A percentile compares a stretch with the other conserved stretches of the same genome.
Conservation (phyloP, 2,113 vertebrate species). For the Porphyrio hochstetteri region DNA sequence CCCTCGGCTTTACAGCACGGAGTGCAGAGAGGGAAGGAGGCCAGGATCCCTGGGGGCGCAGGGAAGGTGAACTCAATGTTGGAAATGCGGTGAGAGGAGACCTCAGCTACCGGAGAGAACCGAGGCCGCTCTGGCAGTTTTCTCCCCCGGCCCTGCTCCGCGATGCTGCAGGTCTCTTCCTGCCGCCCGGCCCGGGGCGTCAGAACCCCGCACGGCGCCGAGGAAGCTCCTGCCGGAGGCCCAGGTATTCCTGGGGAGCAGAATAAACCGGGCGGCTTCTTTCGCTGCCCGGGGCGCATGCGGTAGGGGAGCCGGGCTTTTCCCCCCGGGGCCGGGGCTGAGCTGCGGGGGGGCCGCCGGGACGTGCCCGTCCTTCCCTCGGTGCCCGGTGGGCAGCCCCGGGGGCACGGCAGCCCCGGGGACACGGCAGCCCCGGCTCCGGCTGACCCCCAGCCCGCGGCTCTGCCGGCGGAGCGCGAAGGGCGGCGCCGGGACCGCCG, state of each 20-base stretch:
- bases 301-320: accelerated
- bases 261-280: neutral
- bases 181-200: accelerated
- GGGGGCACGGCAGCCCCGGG: neutral
- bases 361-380: accelerated
- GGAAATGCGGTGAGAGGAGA: accelerated
- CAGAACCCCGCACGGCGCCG: neutral
- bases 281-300: accelerated
- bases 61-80: accelerated
- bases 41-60: accelerated
- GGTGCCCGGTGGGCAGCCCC: neutral
- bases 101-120: accelerated
- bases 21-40: accelerated
- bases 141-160: neutral
- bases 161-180: accelerated
- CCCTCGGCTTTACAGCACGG: accelerated
- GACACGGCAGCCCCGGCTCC: neutral
- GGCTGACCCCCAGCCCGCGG: neutral
- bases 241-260: accelerated
- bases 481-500: neutral
- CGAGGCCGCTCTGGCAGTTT: accelerated
- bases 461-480: neutral
- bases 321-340: neutral
- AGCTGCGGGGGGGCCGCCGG: neutral
- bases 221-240: neutral